A percentile compares a stretch with the other conserved stretches of the same genome.
Evolutionary conservation across 2,113 vertebrate species (phyloP).

Genomic region (Hystrix cristata): DNA sequence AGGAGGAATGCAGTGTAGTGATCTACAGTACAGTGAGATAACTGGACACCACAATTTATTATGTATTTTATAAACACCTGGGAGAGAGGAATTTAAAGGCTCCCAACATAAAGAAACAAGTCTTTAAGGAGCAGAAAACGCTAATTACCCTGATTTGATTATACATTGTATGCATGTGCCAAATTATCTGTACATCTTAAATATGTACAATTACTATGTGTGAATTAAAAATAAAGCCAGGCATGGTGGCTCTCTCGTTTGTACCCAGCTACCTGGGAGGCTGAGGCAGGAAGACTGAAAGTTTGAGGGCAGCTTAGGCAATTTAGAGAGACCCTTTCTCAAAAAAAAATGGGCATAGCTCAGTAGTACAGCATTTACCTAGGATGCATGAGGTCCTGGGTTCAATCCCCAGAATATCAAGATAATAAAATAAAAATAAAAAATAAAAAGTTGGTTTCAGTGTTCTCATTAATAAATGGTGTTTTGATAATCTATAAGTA

Average conservation of each 20-base stretch:
- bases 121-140: background rate
- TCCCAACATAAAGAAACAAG: background rate
- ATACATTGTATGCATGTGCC: background rate
- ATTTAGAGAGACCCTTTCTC: too few species aligned
- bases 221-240: background rate
- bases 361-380: background rate
- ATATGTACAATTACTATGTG: background rate
- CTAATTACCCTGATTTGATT: background rate
- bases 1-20: background rate
- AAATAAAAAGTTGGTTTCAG: background rate
- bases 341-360: too few species aligned
- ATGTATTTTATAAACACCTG: background rate
- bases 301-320: background rate
- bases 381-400: background rate
- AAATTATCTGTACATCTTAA: background rate
- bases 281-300: background rate
- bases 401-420: background rate
- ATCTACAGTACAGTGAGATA: background rate
- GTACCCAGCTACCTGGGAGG: background rate
- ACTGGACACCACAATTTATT: background rate
- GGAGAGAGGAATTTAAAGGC: background rate
- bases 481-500: background rate
- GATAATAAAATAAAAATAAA: background rate
- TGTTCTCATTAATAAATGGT: background rate
- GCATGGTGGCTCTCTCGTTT: background rate